Percentiles rank a stretch among this genome's conserved stretches.
Conservation (phyloP, 92 coral and sea anemone genomes). For the Actinernus sp. region DNA sequence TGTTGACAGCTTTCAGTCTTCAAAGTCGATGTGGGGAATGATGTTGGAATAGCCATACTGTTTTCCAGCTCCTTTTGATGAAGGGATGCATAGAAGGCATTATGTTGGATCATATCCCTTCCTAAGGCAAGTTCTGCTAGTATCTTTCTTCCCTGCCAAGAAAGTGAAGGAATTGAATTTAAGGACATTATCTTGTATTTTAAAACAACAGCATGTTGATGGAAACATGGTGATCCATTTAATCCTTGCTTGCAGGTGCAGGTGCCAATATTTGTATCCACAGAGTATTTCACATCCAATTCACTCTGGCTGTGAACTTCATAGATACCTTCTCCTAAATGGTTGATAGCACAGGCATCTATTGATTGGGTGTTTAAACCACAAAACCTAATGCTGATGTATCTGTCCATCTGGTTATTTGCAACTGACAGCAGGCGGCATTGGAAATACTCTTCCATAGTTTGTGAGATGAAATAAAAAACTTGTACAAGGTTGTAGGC, state of each 20-base stretch:
- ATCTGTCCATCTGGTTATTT: not conserved
- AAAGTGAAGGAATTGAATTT: conserved; percentile 44
- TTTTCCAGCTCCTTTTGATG: conserved; percentile 1
- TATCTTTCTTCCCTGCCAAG: conserved; percentile 25
- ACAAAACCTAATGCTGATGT: not conserved
- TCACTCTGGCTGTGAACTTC: conserved; percentile 37
- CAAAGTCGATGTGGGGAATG: too few relatives aligned
- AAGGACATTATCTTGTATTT: conserved; percentile 17
- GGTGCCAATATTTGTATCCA: conserved; percentile 29
- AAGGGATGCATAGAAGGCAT: conserved; percentile 2
- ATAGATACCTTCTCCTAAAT: not conserved
- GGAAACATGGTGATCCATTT: conserved; percentile 61
- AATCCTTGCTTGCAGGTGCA: conserved; percentile 51
- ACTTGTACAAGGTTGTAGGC: conserved; percentile 41
- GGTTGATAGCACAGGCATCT: too few relatives aligned
- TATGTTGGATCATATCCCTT: conserved; percentile 5
- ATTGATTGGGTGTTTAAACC: not conserved
- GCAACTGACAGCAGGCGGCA: not conserved
- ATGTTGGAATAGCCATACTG: too few relatives aligned
- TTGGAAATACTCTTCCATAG: conserved; percentile 15
- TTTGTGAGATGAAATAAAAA: conserved; percentile 43
- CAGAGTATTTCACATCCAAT: conserved; percentile 12
- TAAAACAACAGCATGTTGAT: conserved; percentile 53
- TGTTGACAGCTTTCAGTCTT: too few relatives aligned
- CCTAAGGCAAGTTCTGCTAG: conserved; percentile 56